Conservation (phyloP, 2,113 vertebrate species). For the Sciurus niger region DNA sequence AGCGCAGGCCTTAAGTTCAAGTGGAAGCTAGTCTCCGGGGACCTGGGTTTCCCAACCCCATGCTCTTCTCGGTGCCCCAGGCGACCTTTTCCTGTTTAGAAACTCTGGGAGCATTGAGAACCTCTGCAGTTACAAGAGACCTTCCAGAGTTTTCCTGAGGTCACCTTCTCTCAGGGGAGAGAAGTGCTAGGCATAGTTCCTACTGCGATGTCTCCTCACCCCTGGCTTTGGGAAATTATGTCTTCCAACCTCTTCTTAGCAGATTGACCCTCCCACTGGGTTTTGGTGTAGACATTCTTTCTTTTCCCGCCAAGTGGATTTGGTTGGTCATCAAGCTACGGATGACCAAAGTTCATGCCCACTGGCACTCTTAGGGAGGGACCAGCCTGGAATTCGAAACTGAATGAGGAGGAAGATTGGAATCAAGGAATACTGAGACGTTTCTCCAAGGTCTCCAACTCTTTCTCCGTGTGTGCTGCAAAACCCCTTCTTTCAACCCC, state of each 20-base stretch:
- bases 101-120: not conserved
- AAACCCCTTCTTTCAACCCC: not conserved
- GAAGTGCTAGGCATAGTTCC: no score
- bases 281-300: no score
- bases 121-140: not conserved
- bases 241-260: not conserved
- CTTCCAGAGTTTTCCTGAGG: not conserved
- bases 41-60: not conserved
- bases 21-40: not conserved
- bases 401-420: not conserved
- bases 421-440: not conserved
- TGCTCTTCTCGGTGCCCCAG: not conserved
- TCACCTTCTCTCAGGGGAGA: not conserved
- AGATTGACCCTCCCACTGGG: not conserved
- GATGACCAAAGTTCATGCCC: not conserved
- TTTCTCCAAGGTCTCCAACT: not conserved
- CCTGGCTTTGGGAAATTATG: not conserved
- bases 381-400: not conserved
- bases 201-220: rapidly evolving
- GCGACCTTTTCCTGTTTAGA: not conserved
- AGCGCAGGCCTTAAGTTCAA: not conserved
- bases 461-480: not conserved
- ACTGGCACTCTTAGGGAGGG: not conserved
- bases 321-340: not conserved
- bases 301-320: not conserved